Percentiles rank a stretch among this genome's conserved stretches.
These are phyloP conservation scores for Bufotes viridis DNA, from an alignment of 2,797 vertebrate species.

Conservation along the genomic window DNA sequence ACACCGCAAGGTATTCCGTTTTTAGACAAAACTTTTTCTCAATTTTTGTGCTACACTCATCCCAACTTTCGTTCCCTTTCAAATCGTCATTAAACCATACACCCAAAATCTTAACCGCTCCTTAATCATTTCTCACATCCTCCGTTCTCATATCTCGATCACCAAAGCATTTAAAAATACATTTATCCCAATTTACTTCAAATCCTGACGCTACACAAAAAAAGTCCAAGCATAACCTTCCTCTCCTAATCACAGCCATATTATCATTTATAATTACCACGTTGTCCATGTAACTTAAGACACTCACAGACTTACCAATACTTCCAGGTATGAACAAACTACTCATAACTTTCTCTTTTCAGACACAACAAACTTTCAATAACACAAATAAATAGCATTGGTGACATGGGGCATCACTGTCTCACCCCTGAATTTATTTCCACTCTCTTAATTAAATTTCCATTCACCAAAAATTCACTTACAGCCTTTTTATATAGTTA, in stretches of 20 bases:
- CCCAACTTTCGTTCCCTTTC: neutral
- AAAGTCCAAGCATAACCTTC: too few species aligned
- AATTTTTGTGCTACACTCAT: neutral
- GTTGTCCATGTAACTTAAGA: constrained; percentile 12
- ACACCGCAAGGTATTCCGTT: too few species aligned
- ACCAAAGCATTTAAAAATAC: too few species aligned
- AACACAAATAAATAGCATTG: too few species aligned
- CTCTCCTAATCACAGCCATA: neutral
- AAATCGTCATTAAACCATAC: neutral
- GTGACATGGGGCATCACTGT: too few species aligned
- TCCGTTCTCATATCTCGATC: neutral
- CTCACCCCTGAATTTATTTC: too few species aligned
- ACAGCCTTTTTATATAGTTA: neutral
- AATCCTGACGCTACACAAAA: too few species aligned
- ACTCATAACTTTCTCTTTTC: neutral
- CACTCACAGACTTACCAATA: neutral
- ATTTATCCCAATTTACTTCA: too few species aligned
- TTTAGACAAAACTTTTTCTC: neutral
- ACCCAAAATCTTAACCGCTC: neutral
- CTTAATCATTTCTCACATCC: too few species aligned
- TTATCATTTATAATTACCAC: neutral
- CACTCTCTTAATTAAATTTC: too few species aligned
- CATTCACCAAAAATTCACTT: too few species aligned
- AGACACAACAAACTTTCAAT: too few species aligned
- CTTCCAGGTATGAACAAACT: neutral